phyloP scores from a whole-genome alignment of 2,888 invertebrate genomes.

The Achlya flavicornis region DNA sequence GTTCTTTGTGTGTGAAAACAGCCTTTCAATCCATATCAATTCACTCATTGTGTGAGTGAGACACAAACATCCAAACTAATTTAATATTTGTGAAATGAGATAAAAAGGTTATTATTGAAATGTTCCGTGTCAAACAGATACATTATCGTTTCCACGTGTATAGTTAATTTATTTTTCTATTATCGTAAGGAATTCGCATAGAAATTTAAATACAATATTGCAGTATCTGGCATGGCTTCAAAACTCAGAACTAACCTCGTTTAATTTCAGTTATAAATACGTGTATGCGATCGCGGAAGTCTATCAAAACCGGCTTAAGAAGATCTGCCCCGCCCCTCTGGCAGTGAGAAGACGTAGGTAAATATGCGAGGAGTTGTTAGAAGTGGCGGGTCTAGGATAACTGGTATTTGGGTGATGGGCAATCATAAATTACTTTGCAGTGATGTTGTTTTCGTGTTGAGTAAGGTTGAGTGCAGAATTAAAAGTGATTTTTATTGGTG shows the following conservation, averaged over 20 bases:
- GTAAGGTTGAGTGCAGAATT: background rate
- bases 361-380: background rate
- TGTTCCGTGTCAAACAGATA: background rate
- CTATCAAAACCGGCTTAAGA: background rate
- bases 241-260: constrained; percentile 35
- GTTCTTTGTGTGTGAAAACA: no score
- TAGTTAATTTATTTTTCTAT: background rate
- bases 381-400: background rate
- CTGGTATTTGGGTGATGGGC: background rate
- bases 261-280: constrained; percentile 38
- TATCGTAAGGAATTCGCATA: background rate
- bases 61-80: no score
- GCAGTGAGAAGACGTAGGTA: background rate
- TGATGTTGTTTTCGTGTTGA: background rate
- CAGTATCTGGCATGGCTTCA: constrained; percentile 44
- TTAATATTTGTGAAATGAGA: no score
- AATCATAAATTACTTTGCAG: background rate
- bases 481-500: background rate
- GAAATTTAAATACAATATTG: constrained; percentile 27
- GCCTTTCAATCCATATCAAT: no score
- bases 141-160: background rate
- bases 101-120: background rate
- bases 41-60: no score
- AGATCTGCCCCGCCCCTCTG: background rate
- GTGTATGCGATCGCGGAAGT: constrained; percentile 35